Conservation (phyloP, 1,140 invertebrate genomes). For the Aphidius ervi region DNA sequence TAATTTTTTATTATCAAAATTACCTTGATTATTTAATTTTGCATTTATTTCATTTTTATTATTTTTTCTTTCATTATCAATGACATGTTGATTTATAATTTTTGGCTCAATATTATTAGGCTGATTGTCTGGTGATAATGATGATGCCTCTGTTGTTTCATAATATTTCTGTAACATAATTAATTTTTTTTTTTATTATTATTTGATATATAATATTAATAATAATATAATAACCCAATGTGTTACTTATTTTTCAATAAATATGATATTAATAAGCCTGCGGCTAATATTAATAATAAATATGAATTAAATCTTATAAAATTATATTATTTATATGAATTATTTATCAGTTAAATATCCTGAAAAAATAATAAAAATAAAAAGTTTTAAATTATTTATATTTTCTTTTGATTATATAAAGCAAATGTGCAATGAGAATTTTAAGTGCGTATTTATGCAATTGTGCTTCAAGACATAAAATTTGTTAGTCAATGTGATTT, state of each 20-base stretch:
- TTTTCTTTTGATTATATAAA: too few relatives aligned
- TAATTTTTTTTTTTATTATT: neutral
- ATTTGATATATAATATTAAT: neutral
- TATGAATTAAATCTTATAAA: too few relatives aligned
- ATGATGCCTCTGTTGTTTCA: constrained; percentile 11
- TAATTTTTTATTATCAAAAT: constrained; percentile 21
- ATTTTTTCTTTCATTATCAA: constrained; percentile 28
- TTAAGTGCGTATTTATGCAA: neutral
- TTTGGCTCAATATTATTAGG: constrained; percentile 6
- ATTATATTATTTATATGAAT: too few relatives aligned
- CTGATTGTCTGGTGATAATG: constrained; percentile 8
- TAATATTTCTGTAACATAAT: constrained; percentile 24
- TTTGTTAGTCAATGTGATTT: constrained; percentile 1
- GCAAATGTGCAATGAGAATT: too few relatives aligned
- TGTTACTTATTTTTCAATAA: neutral
- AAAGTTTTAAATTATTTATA: too few relatives aligned
- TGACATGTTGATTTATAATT: constrained; percentile 15
- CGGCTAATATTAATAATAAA: neutral
- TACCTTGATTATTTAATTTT: constrained; percentile 29
- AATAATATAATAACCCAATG: neutral
- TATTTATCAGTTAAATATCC: too few relatives aligned
- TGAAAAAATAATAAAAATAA: too few relatives aligned
- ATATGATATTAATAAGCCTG: constrained; percentile 13
- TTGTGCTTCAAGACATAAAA: neutral
- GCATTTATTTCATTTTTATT: constrained; percentile 32